These are phyloP conservation scores for Gryllus longicercus DNA, from an alignment of 2,888 invertebrate species.

Conservation along the genomic window DNA sequence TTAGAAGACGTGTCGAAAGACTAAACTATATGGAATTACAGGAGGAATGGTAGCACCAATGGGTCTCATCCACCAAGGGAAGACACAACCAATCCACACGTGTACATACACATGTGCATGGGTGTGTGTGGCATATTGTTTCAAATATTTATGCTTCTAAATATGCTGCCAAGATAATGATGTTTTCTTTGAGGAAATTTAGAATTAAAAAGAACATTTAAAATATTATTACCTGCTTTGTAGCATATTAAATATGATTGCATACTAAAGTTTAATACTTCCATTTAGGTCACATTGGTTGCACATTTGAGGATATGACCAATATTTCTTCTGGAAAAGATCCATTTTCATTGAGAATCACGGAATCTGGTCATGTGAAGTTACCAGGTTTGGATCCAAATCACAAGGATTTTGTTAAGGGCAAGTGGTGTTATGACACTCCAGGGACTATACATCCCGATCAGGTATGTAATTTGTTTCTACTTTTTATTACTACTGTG, in stretches of 20 bases:
- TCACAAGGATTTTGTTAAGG: slow-evolving; percentile 54
- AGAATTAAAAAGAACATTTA: background rate
- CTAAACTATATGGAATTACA: too few species aligned
- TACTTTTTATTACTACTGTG: too few species aligned
- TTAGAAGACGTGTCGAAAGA: too few species aligned
- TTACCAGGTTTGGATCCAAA: slow-evolving; percentile 59
- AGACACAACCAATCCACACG: too few species aligned
- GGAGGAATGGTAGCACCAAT: too few species aligned
- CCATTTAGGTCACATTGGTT: slow-evolving; percentile 57
- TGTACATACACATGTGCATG: too few species aligned
- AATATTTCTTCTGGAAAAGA: slow-evolving; percentile 42
- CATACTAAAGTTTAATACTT: background rate
- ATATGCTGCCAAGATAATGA: background rate
- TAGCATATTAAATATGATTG: too few species aligned
- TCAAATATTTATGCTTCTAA: too few species aligned
- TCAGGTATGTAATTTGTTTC: slow-evolving; percentile 54
- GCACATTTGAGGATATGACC: slow-evolving; percentile 49
- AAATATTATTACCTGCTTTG: background rate
- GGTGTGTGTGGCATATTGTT: too few species aligned
- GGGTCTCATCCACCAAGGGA: too few species aligned
- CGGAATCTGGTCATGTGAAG: slow-evolving; percentile 5
- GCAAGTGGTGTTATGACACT: slow-evolving; percentile 91
- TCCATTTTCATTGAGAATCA: slow-evolving; percentile 44
- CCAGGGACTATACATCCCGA: slow-evolving; percentile 88
- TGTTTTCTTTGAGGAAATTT: background rate